Base-by-base conservation (phyloP, 2,888 invertebrate species). In the Entomobrya multifasciata region DNA sequence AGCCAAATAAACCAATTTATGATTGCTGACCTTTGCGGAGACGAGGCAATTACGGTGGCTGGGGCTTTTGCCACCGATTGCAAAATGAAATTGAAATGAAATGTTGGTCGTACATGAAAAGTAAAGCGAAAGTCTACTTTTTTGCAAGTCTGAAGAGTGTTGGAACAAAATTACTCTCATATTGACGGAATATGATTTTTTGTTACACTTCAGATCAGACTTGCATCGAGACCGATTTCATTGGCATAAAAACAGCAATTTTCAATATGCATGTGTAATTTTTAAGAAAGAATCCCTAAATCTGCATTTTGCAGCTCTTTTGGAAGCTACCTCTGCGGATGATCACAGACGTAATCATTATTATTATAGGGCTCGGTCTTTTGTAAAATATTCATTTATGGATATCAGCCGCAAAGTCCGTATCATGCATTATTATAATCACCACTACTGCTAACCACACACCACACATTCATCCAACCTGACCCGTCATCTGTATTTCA, bases 301-400 rank as follows among this genome's bases (percentile, higher is more conserved):
- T 49, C 52, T 52, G 74, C 74, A 74, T 17, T 74, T 74, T 52
- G 49, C 74, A 74, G 52, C 74, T 74, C 27, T 52, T 74, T 74
- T 74, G 52, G 52, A 74, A 74, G 74, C 52, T 74, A 52, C 74
- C 74, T 74, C 74, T 49, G 52, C 8, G n/a, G 27, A 67, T 36
- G 70, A 25, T 70, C 36, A 8, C 36, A 36, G 4, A 6, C 36
- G 36, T 36, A 70, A 81, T 81, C 55, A 81, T 55, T 81, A 20
- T 81, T 81, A 81, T 81, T 81, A 57, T 25, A 49, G 78, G 57
- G 81, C 49, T 22, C 36, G 82, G 62, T 47, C 74, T 60, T 36
- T 74, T 82, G 57, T 47, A 36, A 36, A 36, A 82, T 74, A 82
- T 62, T 82, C 82, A 82, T 82, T 82, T 74, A 82, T 82, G 82